These are phyloP conservation scores for Spisula subtruncata DNA, from an alignment of 2,888 invertebrate species.

Conservation along the genomic window DNA sequence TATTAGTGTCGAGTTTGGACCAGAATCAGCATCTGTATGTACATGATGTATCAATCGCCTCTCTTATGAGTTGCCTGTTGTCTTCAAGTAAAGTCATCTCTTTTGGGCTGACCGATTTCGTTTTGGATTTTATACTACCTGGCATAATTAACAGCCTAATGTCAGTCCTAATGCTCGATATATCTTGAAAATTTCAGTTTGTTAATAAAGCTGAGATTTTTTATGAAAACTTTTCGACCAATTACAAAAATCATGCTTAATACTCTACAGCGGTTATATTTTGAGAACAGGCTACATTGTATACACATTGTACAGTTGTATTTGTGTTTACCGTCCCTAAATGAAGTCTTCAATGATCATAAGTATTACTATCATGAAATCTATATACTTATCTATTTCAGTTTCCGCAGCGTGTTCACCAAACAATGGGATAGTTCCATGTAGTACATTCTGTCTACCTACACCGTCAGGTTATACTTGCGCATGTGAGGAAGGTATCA, in stretches of 20 bases:
- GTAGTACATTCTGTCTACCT: constrained; percentile 38
- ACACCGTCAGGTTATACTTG: constrained; percentile 26
- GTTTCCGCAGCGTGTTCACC: constrained; percentile 3
- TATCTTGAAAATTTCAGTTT: not conserved
- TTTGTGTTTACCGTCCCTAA: no score
- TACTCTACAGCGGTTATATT: no score
- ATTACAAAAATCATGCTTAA: no score
- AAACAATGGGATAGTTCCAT: constrained; percentile 25
- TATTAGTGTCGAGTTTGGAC: no score
- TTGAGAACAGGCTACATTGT: no score
- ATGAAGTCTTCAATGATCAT: no score
- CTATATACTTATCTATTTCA: not conserved
- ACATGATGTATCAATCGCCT: no score
- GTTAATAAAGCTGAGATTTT: not conserved
- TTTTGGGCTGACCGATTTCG: not conserved
- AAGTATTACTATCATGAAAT: no score
- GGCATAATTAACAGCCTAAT: not conserved
- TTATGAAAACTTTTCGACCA: no score
- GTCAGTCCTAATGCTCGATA: not conserved
- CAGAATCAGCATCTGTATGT: no score
- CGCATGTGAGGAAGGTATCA: constrained; percentile 23
- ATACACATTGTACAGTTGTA: no score
- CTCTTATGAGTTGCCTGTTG: not conserved
- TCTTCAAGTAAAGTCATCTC: not conserved
- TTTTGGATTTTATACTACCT: not conserved